Conservation (phyloP, 2,888 invertebrate genomes). For the Gari tellinella region DNA sequence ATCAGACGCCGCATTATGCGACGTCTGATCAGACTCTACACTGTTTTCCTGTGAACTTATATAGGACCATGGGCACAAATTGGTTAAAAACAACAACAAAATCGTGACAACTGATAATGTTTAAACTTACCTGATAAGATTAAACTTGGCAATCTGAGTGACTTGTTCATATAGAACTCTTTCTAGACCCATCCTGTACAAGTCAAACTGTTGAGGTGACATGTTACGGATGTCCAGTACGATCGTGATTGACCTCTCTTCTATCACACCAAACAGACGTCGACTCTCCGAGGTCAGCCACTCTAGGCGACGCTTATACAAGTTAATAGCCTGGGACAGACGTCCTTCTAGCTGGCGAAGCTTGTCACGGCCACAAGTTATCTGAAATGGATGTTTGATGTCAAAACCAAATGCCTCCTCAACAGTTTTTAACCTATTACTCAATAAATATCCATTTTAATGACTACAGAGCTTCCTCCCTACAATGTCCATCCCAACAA, state of each 20-base stretch:
- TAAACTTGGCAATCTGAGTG: slow-evolving; percentile 81
- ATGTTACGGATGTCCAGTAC: slow-evolving; percentile 82
- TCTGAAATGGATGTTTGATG: slow-evolving; percentile 58
- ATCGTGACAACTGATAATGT: too few species aligned
- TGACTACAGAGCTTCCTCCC: background rate
- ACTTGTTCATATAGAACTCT: slow-evolving; percentile 82
- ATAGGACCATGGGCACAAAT: too few species aligned
- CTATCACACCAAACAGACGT: slow-evolving; percentile 83
- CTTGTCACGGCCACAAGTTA: slow-evolving; percentile 79
- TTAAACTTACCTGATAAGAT: slow-evolving; percentile 82
- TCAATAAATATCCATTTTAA: too few species aligned
- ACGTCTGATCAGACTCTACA: too few species aligned
- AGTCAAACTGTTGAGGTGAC: slow-evolving; percentile 82
- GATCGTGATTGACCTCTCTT: slow-evolving; percentile 80
- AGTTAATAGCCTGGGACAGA: slow-evolving; percentile 75
- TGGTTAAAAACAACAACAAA: background rate
- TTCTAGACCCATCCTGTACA: slow-evolving; percentile 81
- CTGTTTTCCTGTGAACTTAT: too few species aligned
- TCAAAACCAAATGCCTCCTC: too few species aligned
- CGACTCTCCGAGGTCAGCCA: slow-evolving; percentile 84
- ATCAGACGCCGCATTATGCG: too few species aligned
- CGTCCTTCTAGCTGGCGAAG: slow-evolving; percentile 78
- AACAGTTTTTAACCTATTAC: too few species aligned
- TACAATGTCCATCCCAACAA: too few species aligned
- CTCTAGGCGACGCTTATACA: slow-evolving; percentile 81